These are phyloP conservation scores for Platysteira castanea DNA, from an alignment of 2,113 vertebrate genomes.

Conservation along the genomic window DNA sequence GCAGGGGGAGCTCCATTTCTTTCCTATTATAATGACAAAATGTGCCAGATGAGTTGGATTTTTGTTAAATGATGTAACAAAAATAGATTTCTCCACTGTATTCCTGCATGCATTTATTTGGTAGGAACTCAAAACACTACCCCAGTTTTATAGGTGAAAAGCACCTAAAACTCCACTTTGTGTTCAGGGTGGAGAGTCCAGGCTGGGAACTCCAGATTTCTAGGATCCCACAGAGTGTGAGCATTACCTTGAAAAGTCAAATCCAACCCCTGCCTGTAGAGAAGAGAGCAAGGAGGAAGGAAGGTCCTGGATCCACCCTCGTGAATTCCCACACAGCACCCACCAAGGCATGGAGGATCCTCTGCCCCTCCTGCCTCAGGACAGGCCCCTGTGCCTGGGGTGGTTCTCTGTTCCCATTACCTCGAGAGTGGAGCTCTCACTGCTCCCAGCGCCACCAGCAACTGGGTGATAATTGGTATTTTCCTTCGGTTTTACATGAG, in stretches of 20 bases:
- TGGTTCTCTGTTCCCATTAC: rapidly evolving
- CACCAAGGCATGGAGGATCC: rapidly evolving
- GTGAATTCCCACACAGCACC: neutral
- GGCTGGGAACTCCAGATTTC: neutral
- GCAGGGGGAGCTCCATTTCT: neutral
- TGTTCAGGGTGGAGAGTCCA: neutral
- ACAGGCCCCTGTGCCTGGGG: neutral
- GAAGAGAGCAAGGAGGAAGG: neutral
- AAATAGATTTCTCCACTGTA: neutral
- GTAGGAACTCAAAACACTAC: rapidly evolving
- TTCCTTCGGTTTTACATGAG: neutral
- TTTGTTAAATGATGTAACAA: neutral
- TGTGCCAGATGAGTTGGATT: neutral
- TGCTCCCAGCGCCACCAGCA: neutral
- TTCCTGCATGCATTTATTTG: neutral
- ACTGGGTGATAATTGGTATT: neutral
- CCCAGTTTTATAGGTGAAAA: neutral
- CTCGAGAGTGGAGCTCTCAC: rapidly evolving
- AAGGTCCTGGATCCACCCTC: rapidly evolving
- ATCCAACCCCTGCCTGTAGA: rapidly evolving
- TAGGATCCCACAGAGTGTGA: rapidly evolving
- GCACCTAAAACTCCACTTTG: neutral
- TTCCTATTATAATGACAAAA: neutral
- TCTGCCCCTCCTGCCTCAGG: neutral
- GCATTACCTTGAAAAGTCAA: neutral